Evolutionary conservation across 2,113 vertebrate species (phyloP).

Genomic region (Eolophus roseicapilla): DNA sequence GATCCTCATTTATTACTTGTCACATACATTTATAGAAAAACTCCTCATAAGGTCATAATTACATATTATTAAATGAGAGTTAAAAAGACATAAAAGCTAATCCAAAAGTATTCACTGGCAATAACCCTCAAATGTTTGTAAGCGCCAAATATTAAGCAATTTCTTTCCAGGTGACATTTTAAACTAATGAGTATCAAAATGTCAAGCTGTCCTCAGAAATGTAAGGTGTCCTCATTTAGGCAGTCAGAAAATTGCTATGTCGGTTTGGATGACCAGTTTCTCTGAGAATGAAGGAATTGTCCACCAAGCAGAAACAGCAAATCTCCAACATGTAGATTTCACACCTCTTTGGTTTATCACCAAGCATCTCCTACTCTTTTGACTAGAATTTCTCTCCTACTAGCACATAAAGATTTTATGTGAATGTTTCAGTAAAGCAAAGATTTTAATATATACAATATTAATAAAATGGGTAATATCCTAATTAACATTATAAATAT

Average conservation of each 20-base stretch:
- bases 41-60: not conserved
- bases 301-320: constrained; percentile 12
- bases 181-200: constrained; percentile 47
- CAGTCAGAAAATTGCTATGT: constrained; percentile 42
- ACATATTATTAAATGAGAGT: not conserved
- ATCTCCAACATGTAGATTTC: not conserved
- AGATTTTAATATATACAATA: not conserved
- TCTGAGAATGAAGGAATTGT: constrained; percentile 3
- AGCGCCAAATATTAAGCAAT: not conserved
- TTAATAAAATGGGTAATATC: not conserved
- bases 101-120: not conserved
- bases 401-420: not conserved
- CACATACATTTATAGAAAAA: not conserved
- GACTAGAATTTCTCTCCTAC: not conserved
- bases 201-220: not conserved
- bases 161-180: constrained; percentile 49
- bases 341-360: not conserved
- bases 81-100: not conserved
- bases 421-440: not conserved
- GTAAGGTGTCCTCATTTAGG: not conserved
- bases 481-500: not conserved
- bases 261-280: constrained; percentile 29
- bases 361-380: not conserved
- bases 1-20: not conserved
- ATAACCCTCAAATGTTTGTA: not conserved